phyloP scores from a whole-genome alignment of 2,888 invertebrate species.

The Schizaphis graminum region DNA sequence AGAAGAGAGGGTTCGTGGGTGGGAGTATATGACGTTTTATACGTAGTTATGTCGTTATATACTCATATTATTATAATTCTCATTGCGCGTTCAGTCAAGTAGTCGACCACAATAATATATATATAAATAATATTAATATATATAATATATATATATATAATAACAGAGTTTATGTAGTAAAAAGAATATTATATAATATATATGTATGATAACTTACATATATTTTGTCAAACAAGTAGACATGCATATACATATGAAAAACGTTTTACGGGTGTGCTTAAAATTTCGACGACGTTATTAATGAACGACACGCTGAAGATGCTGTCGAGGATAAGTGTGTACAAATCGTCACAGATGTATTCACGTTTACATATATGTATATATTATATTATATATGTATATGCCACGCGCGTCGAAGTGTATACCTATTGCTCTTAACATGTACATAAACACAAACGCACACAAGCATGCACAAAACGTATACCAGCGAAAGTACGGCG shows the following conservation, averaged over 20 bases:
- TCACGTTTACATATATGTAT: neutral
- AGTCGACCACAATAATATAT: neutral
- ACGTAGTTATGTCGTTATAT: neutral
- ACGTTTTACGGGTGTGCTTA: neutral
- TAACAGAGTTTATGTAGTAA: neutral
- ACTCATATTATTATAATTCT: neutral
- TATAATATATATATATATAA: neutral
- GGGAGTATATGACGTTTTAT: neutral
- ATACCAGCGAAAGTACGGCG: neutral
- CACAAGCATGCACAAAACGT: neutral
- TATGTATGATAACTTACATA: neutral
- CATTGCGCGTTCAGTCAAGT: neutral
- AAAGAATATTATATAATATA: neutral
- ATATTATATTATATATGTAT: neutral
- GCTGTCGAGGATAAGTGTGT: slow-evolving; percentile 36
- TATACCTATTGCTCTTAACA: neutral
- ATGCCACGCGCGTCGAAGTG: neutral
- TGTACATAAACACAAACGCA: neutral
- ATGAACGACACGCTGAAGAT: slow-evolving; percentile 41
- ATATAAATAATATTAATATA: neutral
- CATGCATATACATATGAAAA: neutral
- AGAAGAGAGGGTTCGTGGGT: neutral
- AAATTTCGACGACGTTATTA: slow-evolving; percentile 40
- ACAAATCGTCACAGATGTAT: slow-evolving; percentile 32
- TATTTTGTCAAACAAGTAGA: neutral